Evolutionary conservation across 2,797 vertebrate genomes (phyloP).

Genomic region (Pantherophis alleghaniensis): DNA sequence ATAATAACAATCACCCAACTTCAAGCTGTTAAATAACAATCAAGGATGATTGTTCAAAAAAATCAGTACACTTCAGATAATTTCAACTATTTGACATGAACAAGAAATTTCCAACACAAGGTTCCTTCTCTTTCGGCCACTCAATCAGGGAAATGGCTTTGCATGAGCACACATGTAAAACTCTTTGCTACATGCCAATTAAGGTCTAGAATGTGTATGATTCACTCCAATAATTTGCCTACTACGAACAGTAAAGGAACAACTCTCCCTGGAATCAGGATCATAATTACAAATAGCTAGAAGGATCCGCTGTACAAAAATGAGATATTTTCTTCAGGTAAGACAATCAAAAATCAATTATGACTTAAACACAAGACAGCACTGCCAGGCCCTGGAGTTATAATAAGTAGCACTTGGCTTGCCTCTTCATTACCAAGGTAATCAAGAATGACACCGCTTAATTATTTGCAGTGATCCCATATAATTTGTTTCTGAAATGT

Average conservation of each 20-base stretch:
- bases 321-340: conserved; percentile 32
- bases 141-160: background rate
- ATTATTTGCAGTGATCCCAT: conserved; percentile 27
- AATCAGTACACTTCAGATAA: background rate
- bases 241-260: background rate
- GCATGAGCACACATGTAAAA: background rate
- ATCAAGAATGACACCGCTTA: conserved; percentile 18
- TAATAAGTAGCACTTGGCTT: conserved; percentile 2
- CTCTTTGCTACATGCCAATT: conserved; percentile 1
- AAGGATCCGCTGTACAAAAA: conserved; percentile 19
- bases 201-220: conserved; percentile 28
- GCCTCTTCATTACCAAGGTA: conserved; percentile 11
- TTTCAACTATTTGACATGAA: background rate
- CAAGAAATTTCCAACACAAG: background rate
- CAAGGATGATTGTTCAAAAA: background rate
- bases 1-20: background rate
- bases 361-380: background rate
- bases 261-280: conserved; percentile 11
- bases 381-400: conserved; percentile 24
- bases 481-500: conserved; percentile 22
- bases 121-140: background rate
- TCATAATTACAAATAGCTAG: conserved; percentile 33
- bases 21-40: background rate
- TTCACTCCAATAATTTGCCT: conserved; percentile 6
- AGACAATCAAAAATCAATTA: conserved; percentile 33